A percentile compares a stretch with the other conserved stretches of the same genome.
These are phyloP conservation scores for Serilophus lunatus DNA, from an alignment of 2,113 vertebrate species.

Conservation along the genomic window DNA sequence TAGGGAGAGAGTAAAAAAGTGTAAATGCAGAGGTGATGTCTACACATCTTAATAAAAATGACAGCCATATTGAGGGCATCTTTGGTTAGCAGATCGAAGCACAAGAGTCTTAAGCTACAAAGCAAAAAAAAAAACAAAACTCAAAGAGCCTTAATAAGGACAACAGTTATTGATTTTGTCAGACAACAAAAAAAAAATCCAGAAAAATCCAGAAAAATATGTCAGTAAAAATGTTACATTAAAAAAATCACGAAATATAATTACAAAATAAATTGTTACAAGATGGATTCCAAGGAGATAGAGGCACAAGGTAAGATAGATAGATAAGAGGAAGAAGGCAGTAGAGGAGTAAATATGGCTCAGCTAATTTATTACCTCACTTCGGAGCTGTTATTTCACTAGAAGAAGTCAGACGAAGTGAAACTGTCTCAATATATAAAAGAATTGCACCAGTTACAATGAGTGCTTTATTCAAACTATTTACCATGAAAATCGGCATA, in stretches of 20 bases:
- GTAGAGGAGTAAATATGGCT: background rate
- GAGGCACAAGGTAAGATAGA: background rate
- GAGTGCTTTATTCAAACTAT: background rate
- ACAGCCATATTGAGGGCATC: background rate
- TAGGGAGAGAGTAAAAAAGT: background rate
- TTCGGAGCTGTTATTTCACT: background rate
- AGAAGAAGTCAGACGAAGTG: background rate
- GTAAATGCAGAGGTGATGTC: background rate
- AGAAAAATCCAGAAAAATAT: background rate
- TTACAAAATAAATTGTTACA: background rate
- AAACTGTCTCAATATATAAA: background rate
- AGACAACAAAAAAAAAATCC: background rate
- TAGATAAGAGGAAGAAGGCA: background rate
- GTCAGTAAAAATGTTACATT: background rate
- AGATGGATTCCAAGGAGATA: background rate
- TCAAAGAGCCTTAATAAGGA: background rate
- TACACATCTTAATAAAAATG: background rate
- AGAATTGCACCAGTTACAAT: background rate
- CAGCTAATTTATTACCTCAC: background rate
- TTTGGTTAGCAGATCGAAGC: background rate
- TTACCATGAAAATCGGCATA: background rate
- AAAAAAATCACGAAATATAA: background rate
- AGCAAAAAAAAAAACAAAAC: background rate
- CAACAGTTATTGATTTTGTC: background rate
- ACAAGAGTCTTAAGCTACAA: background rate